A percentile compares a stretch with the other conserved stretches of the same genome.
phyloP scores from a whole-genome alignment of 2,113 vertebrate species.

The Colinus virginianus region DNA sequence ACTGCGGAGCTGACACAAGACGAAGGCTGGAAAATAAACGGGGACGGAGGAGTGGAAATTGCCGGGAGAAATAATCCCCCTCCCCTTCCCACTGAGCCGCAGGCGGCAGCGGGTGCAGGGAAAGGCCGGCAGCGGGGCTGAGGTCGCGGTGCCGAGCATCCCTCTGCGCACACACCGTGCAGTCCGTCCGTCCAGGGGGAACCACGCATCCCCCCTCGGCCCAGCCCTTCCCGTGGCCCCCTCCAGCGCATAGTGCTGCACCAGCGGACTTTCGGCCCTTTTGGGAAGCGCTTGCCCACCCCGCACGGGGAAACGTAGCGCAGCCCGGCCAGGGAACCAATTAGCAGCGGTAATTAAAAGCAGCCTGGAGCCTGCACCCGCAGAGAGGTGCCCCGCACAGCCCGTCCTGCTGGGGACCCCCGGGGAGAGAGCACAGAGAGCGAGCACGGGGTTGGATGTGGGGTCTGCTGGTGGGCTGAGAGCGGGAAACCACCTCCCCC shows the following conservation, averaged over 20 bases:
- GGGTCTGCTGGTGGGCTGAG: no score
- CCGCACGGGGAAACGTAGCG: not conserved
- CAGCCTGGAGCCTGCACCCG: not conserved
- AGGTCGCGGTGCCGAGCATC: fast-evolving
- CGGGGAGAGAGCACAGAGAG: not conserved
- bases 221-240: fast-evolving
- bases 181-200: not conserved
- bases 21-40: no score
- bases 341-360: not conserved
- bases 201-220: fast-evolving
- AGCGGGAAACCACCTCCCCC: constrained; percentile 16
- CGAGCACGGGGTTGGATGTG: constrained; percentile 46
- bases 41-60: no score
- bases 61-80: fast-evolving
- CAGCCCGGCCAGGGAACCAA: not conserved
- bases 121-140: not conserved
- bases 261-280: not conserved
- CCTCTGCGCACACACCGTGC: not conserved
- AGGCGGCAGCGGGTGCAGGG: not conserved
- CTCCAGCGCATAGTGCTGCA: no score
- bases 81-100: not conserved
- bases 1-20: not conserved
- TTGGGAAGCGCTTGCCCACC: not conserved
- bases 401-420: not conserved
- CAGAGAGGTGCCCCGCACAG: not conserved